Evolutionary conservation across 2,113 vertebrate genomes (phyloP), one percentile per base, ranked within the genome.

Genomic region (Butorides virescens): DNA sequence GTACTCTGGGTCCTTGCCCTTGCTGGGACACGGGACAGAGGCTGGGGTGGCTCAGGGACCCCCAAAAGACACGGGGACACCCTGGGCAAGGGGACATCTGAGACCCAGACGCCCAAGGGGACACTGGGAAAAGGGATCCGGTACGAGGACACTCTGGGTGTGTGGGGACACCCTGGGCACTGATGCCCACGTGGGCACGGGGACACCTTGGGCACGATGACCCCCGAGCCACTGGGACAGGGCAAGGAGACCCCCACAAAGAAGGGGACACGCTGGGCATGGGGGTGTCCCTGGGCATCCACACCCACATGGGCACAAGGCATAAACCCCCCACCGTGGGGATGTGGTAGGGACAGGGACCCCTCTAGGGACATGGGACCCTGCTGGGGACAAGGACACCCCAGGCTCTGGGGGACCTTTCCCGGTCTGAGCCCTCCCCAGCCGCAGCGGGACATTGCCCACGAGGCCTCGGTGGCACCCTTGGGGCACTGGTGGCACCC

Each of bases 1-100:
- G 1, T 98, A 99, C 92, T 99, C 99, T 0, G 93, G 97, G 82
- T 99, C 98, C 75, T 98, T 98, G 61, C 15, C 50, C 44, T 58
- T 92, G 36, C 85, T 92, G 34, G 49, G 13, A 15, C 9, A 9
- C 13, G 12, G 25, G 5, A 27, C 26, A 15, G 9, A 4, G 7
- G 6, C 13, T 16, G 17, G 23, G 34, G 27, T 20, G 29, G 27
- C 56, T 8, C 4, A 2, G 14, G 17, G 34, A 53, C 42, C 26
- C 27, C 72, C 29, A 42, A 3, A 4, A 29, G 55, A 39, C 13
- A 21, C 0, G 2, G 46, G 29, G n/a, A 44, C 61, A 36, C 25
- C 39, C 26, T 2, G 2, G 37, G 27, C 17, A 34, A 18, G 27
- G 34, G 16, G 26, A n/a, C 14, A 42, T 16, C 3, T 6, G 36